Conservation (phyloP, 1,140 invertebrate species). For the Drosophila varians region DNA sequence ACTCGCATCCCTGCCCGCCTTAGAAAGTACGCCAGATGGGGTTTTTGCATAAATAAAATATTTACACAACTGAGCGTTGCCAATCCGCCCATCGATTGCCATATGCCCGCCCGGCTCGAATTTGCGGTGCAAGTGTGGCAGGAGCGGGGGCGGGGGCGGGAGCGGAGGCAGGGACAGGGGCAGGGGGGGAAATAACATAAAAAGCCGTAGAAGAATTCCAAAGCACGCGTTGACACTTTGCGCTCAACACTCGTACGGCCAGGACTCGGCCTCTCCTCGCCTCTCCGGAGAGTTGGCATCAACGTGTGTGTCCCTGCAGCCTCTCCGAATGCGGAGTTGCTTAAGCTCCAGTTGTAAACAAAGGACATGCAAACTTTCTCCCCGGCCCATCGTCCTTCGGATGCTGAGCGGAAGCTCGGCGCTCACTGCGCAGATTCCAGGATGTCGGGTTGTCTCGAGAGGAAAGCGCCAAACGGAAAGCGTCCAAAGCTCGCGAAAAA, state of each 20-base stretch:
- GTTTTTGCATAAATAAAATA: conserved; percentile 49
- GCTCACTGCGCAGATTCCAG: conserved; percentile 59
- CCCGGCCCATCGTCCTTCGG: not conserved
- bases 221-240: conserved; percentile 81
- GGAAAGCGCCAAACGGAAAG: conserved; percentile 5
- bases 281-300: conserved; percentile 70
- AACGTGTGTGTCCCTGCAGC: conserved; percentile 59
- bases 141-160: too few species aligned
- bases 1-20: not conserved
- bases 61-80: conserved; percentile 45
- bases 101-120: conserved; percentile 42
- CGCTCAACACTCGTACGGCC: conserved; percentile 69
- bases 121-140: conserved; percentile 7
- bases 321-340: conserved; percentile 37
- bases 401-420: conserved; percentile 37
- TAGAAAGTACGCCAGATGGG: conserved; percentile 37
- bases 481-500: conserved; percentile 28
- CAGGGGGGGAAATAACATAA: conserved; percentile 16
- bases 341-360: conserved; percentile 55
- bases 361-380: conserved; percentile 62
- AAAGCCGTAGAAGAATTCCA: conserved; percentile 62
- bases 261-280: conserved; percentile 40
- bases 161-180: too few species aligned
- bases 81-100: conserved; percentile 43
- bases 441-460: not conserved